Evolutionary conservation across 37 sponge, comb jelly and placozoan species (phyloP).

Genomic region (Tethya wilhelma): DNA sequence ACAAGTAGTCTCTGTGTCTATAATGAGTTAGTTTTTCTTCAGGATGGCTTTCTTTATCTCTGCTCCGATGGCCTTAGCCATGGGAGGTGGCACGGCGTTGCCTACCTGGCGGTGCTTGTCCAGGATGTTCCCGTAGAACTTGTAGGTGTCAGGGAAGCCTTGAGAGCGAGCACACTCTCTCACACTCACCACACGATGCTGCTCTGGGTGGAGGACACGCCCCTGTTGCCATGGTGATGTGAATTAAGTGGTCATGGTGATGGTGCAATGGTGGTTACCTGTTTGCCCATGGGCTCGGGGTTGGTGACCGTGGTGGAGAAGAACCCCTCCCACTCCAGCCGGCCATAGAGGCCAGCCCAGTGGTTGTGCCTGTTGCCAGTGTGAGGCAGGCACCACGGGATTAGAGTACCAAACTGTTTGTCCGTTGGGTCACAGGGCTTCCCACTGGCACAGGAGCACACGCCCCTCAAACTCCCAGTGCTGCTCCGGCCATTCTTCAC

Average conservation of each 20-base stretch:
- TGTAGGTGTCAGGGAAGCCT: constrained; percentile 89
- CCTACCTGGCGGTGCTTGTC: constrained; percentile 94
- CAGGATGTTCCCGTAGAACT: constrained; percentile 87
- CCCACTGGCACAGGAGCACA: constrained; percentile 80
- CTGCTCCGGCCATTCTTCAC: constrained; percentile 61
- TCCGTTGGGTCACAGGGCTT: constrained; percentile 87
- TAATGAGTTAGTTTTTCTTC: not conserved
- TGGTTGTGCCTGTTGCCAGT: constrained; percentile 93
- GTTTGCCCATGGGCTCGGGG: constrained; percentile 97
- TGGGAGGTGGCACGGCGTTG: constrained; percentile 95
- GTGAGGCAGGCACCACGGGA: constrained; percentile 97
- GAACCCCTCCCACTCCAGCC: constrained; percentile 93
- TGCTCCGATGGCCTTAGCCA: constrained; percentile 85
- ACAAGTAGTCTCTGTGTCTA: no score
- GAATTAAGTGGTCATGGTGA: not conserved
- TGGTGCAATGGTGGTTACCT: constrained; percentile 31
- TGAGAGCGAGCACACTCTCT: constrained; percentile 95
- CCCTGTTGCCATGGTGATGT: constrained; percentile 45
- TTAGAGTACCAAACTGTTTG: constrained; percentile 87
- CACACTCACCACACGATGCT: constrained; percentile 91
- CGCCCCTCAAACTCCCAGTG: constrained; percentile 74
- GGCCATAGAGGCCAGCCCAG: constrained; percentile 93
- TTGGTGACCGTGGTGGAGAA: constrained; percentile 96
- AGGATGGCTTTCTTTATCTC: constrained; percentile 71
- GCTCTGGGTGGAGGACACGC: constrained; percentile 94